Percentiles rank a stretch among this genome's conserved stretches.
These are phyloP conservation scores for Penaeus monodon DNA, from an alignment of 2,888 invertebrate species.

Conservation along the genomic window DNA sequence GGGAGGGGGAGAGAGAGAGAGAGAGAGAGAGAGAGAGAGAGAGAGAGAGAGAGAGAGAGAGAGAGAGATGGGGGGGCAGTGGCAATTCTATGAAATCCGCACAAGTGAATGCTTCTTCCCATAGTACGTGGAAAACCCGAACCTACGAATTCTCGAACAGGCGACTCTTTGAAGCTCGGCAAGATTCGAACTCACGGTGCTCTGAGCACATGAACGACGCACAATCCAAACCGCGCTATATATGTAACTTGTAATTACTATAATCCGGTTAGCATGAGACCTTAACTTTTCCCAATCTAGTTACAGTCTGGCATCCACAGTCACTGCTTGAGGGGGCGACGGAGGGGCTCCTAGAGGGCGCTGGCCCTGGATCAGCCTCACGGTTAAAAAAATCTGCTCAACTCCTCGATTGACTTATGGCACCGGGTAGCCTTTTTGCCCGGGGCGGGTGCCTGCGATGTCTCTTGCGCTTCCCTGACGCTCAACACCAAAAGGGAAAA, in stretches of 20 bases:
- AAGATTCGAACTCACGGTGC: no score
- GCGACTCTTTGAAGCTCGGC: neutral
- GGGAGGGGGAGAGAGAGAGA: neutral
- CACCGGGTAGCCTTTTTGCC: no score
- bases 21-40: neutral
- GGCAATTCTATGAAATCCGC: no score
- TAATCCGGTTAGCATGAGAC: slow-evolving; percentile 37
- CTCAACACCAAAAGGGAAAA: no score
- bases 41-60: slow-evolving; percentile 32
- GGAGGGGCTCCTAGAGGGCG: no score
- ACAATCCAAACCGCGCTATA: slow-evolving; percentile 39
- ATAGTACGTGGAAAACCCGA: neutral
- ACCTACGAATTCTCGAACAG: neutral
- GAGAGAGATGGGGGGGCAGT: slow-evolving; percentile 13
- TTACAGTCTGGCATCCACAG: slow-evolving; percentile 44
- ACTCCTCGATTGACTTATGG: no score
- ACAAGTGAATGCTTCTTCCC: no score
- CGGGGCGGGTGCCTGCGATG: no score
- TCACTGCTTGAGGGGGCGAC: slow-evolving; percentile 29
- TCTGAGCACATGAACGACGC: neutral
- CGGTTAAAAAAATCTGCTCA: no score
- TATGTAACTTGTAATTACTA: slow-evolving; percentile 51
- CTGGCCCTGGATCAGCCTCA: no score
- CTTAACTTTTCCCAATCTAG: slow-evolving; percentile 54
- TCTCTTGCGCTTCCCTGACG: no score